Evolutionary conservation across 2,888 invertebrate genomes (phyloP), one percentile per base, ranked within the genome.

Genomic region (Drosophila bunnanda): DNA sequence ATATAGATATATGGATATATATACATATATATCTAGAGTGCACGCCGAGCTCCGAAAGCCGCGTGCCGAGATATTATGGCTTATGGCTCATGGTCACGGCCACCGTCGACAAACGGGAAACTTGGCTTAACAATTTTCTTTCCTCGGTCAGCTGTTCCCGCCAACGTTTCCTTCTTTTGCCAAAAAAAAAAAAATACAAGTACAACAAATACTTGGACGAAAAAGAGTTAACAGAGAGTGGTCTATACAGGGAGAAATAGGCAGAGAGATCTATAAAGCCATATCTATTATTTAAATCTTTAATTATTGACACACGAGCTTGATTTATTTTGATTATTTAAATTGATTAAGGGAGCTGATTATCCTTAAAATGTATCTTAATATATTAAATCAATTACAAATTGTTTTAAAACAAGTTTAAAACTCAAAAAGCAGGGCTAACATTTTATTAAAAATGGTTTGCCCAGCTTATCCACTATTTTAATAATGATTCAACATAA

Each of bases 21-120:
- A 53, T 8, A 20, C 39, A 22, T 38, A 32, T 32, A 17, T 57
- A 69, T 57, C 57, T 71, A 56, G 71, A 82, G 77, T 83, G 86
- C 86, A 82, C 83, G 13, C 41, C 41, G 41, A 22, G 13, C 43
- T 34, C 6, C 34, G 48, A 48, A 13, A 8, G 32, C 20, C 50
- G 20, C 32, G 70, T 80, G 83, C 78, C 80, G 62, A 78, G 62
- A 71, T 48, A 53, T 65, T 50, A 34, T 50, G 77, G 78, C 80
- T 82, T 82, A 34, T 50, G 50, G 50, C 50, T 60, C 83, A 83
- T 83, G 83, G 83, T 83, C 83, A 83, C 79, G 83, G 83, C 85
- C 83, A 86, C 74, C 57, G 75, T 48, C 61, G 72, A 28, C 65
- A 72, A 72, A 54, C 65, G 64, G 64, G 73, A 43, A 65, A 77